A percentile compares a stretch with the other conserved stretches of the same genome.
These are phyloP conservation scores for Eumeta japonica DNA, from an alignment of 1,140 invertebrate genomes.

Conservation along the genomic window DNA sequence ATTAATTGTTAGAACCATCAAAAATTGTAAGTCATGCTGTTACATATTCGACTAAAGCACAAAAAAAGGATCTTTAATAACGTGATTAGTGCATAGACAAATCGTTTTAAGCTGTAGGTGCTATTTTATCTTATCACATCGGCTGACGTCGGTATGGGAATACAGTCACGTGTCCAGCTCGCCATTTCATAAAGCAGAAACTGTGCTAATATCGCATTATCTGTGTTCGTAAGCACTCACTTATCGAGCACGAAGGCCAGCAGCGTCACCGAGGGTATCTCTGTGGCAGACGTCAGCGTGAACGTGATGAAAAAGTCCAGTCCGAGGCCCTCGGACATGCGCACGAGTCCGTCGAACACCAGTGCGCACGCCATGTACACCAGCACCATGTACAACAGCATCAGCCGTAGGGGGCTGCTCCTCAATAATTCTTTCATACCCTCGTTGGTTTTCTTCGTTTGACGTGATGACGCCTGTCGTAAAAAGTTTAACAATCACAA, in stretches of 20 bases:
- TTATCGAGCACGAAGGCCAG: slow-evolving; percentile 65
- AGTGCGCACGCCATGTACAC: slow-evolving; percentile 62
- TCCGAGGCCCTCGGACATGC: slow-evolving; percentile 64
- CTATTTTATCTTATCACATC: background rate
- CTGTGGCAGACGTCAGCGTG: slow-evolving; percentile 66
- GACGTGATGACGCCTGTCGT: slow-evolving; percentile 39
- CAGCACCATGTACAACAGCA: slow-evolving; percentile 58
- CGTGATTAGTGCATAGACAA: background rate
- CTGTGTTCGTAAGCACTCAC: slow-evolving; percentile 56
- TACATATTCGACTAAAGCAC: background rate
- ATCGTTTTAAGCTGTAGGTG: background rate
- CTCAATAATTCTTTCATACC: slow-evolving; percentile 61
- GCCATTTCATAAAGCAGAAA: background rate
- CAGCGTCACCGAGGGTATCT: slow-evolving; percentile 69
- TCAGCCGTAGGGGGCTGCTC: slow-evolving; percentile 58
- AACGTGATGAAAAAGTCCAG: slow-evolving; percentile 70
- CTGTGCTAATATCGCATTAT: background rate
- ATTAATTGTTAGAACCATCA: background rate
- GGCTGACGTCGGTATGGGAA: background rate
- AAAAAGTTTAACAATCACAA: background rate
- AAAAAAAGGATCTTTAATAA: background rate
- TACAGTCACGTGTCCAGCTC: background rate
- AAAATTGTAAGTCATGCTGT: background rate
- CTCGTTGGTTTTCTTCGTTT: slow-evolving; percentile 30
- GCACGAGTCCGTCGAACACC: slow-evolving; percentile 68